Conservation (phyloP, 2,113 vertebrate genomes). For the Podarcis muralis region DNA sequence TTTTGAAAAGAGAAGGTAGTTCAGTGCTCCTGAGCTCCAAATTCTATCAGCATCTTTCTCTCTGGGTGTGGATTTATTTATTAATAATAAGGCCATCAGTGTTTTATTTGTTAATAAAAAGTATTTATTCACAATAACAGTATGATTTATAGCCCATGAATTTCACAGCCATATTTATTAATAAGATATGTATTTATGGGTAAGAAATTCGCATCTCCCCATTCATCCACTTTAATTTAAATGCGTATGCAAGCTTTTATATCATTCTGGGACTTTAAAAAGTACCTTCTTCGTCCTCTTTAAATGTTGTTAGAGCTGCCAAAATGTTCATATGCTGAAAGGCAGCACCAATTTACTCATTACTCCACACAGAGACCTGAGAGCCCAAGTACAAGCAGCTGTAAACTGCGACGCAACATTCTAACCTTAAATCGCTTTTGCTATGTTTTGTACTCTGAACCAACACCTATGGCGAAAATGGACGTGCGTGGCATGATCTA, state of each 20-base stretch:
- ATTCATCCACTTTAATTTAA: neutral
- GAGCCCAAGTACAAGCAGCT: neutral
- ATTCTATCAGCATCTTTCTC: slow-evolving; percentile 23
- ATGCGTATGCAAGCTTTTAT: too few species aligned
- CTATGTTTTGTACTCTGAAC: neutral
- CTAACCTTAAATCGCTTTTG: neutral
- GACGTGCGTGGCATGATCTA: too few species aligned
- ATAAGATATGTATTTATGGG: neutral
- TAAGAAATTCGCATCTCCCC: neutral
- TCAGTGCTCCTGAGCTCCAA: slow-evolving; percentile 44
- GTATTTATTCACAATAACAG: too few species aligned
- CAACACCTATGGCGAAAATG: neutral
- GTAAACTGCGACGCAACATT: neutral
- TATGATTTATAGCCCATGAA: neutral
- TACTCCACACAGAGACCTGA: too few species aligned
- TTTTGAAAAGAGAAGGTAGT: slow-evolving; percentile 37
- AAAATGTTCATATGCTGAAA: neutral
- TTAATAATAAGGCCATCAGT: too few species aligned
- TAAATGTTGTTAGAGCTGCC: neutral
- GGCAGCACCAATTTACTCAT: neutral
- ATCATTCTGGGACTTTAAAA: too few species aligned
- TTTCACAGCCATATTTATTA: neutral
- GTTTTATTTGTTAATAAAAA: neutral
- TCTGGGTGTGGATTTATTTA: slow-evolving; percentile 31
- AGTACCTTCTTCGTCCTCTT: too few species aligned